Evolutionary conservation across 1,140 invertebrate species (phyloP), one percentile per base, ranked within the genome.

Genomic region (Musca vetustissima): DNA sequence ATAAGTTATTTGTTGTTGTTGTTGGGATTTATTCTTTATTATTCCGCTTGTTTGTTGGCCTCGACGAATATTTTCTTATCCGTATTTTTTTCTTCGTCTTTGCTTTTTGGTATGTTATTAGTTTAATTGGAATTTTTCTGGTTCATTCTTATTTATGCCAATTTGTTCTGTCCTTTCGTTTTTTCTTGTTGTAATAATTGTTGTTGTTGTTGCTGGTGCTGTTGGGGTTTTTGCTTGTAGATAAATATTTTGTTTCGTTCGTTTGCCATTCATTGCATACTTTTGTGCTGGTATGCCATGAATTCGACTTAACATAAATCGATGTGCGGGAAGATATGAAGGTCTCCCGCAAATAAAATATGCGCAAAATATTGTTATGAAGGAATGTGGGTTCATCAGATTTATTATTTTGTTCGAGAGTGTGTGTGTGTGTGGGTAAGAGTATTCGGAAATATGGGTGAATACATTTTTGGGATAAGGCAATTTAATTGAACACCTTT

Each of bases 91-190:
- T 43, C 36, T 43, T 43, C 11, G 6, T 13, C 11, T 7, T 43
- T 43, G 36, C 11, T 43, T 43, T 21, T 21, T 61, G 57, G 28
- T 36, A 61, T 61, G 57, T 61, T 61, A 61, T 61, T 61, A 61
- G 57, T 61, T 61, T 61, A 61, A 61, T 61, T 61, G 57, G 57
- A 61, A 61, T 61, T 36, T 61, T 61, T 61, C 32, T 43, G 36
- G 6, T 43, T 43, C 36, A 43, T 43, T 61, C 57, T 36, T 57
- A 57, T 57, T 57, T 57, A 57, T 57, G 19, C 53, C 53, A 57
- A 57, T 57, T 57, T 43, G 36, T 43, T 4, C 36, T 43, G 36
- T 43, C 36, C 36, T 43, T 43, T 43, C 36, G 36, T 43, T 43
- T 43, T 57, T 24, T 57, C n/a, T n/a, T n/a, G n/a, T n/a, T n/a